Conservation (phyloP, 1,140 invertebrate genomes). For the Manduca sexta region DNA sequence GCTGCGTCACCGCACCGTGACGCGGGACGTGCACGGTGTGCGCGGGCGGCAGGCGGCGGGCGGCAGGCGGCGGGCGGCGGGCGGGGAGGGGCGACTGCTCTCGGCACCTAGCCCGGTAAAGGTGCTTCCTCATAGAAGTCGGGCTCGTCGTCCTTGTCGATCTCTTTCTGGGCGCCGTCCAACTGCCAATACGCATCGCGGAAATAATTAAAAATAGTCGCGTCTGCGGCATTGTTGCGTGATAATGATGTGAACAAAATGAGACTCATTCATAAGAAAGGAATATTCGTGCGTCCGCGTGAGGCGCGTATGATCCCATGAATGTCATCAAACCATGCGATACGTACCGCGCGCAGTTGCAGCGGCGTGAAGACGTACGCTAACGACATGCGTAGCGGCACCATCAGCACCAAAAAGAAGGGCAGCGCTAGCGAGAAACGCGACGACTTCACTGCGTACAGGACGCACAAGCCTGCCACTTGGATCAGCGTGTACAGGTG, state of each 20-base stretch:
- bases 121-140: conserved; percentile 93
- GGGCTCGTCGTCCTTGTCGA: conserved; percentile 87
- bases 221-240: not conserved
- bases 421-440: conserved; percentile 90
- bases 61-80: not conserved
- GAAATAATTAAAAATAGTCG: conserved; percentile 4
- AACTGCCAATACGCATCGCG: conserved; percentile 70
- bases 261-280: not conserved
- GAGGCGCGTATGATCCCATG: not conserved
- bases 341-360: conserved; percentile 87
- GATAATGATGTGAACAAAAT: conserved; percentile 1
- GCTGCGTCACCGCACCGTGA: too few relatives aligned
- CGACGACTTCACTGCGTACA: conserved; percentile 94
- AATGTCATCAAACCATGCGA: too few relatives aligned
- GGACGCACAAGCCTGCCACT: conserved; percentile 81
- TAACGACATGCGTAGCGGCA: conserved; percentile 87
- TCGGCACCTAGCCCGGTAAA: conserved; percentile 77
- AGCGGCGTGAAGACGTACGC: conserved; percentile 82
- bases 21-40: not conserved
- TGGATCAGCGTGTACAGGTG: conserved; percentile 93
- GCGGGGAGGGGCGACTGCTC: not conserved
- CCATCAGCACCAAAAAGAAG: conserved; percentile 93
- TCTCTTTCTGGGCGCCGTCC: conserved; percentile 86
- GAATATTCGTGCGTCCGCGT: not conserved
- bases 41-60: not conserved